phyloP scores from a whole-genome alignment of 1,140 invertebrate species.

The Sitophilus oryzae region DNA sequence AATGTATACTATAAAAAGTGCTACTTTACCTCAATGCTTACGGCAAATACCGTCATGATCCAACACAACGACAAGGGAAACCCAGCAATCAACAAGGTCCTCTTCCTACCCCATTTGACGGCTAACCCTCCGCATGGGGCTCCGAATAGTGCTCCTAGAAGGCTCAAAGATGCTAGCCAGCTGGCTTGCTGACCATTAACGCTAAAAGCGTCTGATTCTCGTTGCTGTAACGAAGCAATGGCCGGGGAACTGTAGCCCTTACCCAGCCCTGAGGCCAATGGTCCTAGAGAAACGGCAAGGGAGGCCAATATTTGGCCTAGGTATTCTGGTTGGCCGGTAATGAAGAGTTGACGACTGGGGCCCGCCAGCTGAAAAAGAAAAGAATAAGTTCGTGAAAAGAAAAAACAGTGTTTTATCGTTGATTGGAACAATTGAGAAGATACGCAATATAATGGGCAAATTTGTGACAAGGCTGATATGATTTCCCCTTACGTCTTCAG shows the following conservation, averaged over 20 bases:
- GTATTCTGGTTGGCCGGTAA: slow-evolving; percentile 38
- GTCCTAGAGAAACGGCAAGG: slow-evolving; percentile 71
- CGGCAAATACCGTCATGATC: slow-evolving; percentile 69
- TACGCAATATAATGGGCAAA: too few species aligned
- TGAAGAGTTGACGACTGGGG: slow-evolving; percentile 36
- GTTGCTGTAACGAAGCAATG: slow-evolving; percentile 71
- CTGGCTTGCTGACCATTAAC: slow-evolving; percentile 71
- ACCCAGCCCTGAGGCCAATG: slow-evolving; percentile 71
- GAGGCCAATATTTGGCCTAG: slow-evolving; percentile 65
- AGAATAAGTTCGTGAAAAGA: too few species aligned
- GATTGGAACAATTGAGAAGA: too few species aligned
- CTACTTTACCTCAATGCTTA: slow-evolving; percentile 55
- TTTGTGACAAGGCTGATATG: too few species aligned
- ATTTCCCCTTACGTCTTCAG: too few species aligned
- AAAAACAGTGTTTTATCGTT: too few species aligned
- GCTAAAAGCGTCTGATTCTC: slow-evolving; percentile 52
- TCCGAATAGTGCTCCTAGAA: slow-evolving; percentile 72
- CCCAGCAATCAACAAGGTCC: slow-evolving; percentile 61
- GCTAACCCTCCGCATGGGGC: slow-evolving; percentile 69
- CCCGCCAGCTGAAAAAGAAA: slow-evolving; percentile 35
- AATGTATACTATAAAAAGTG: too few species aligned
- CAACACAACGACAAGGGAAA: slow-evolving; percentile 68
- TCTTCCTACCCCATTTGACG: slow-evolving; percentile 64
- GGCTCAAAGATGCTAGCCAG: slow-evolving; percentile 74
- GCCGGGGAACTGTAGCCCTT: slow-evolving; percentile 81